These are phyloP conservation scores for Myzus persicae DNA, from an alignment of 1,140 invertebrate genomes.

Conservation along the genomic window DNA sequence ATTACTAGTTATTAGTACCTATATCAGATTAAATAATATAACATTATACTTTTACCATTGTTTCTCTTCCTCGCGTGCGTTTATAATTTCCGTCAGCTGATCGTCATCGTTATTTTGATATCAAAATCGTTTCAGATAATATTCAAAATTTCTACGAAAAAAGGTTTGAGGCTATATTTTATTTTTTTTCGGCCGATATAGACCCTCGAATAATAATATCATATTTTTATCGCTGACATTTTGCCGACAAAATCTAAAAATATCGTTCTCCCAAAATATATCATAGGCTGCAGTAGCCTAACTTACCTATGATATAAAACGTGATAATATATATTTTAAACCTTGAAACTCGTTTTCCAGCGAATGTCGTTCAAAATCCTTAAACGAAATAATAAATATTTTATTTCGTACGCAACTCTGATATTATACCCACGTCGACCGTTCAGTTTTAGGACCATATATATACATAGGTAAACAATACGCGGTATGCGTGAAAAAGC, in stretches of 20 bases:
- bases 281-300: not conserved
- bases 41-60: slow-evolving; percentile 16
- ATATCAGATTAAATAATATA: too few species aligned
- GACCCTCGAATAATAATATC: not conserved
- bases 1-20: not conserved
- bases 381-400: not conserved
- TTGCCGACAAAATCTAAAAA: not conserved
- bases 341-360: not conserved
- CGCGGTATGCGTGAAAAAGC: too few species aligned
- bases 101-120: not conserved
- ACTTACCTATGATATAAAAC: not conserved
- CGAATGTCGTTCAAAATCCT: not conserved
- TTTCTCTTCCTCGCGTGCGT: not conserved
- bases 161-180: not conserved
- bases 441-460: not conserved
- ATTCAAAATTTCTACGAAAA: not conserved
- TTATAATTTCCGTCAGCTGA: not conserved
- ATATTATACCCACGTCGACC: too few species aligned
- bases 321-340: not conserved
- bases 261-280: not conserved
- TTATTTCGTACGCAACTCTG: too few species aligned
- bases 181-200: not conserved
- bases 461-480: too few species aligned
- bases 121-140: not conserved
- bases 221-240: not conserved